Base-by-base conservation (phyloP, 2,113 vertebrate species). In the Tringa solitaria region DNA sequence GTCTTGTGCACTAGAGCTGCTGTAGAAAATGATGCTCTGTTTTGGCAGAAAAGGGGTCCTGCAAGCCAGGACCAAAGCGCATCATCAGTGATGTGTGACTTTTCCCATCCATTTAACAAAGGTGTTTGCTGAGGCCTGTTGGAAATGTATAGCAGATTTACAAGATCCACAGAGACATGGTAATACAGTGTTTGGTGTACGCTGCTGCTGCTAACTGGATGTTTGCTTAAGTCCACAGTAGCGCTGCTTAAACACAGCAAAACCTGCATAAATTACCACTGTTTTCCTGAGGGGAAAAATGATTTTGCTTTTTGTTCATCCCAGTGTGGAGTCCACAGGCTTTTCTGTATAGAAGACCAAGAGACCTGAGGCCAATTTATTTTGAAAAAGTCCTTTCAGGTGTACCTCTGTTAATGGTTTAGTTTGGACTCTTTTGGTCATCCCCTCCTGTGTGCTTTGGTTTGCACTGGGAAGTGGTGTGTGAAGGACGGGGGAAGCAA, bases 91-190 rank as follows among this genome's bases (percentile, higher is more conserved):
- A 48, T 70, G 70, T 81, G 86, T 39, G 50, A 35, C 81, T 92
- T 90, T 81, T 28, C 73, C 65, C 45, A 39, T 70, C 67, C 74
- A 12, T 85, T 96, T 95, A 95, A 82, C 45, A n/a, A 51, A 90
- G 94, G 63, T 80, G 46, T 78, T 96, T 92, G 72, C 93, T 68
- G 90, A 92, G 77, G 65, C 30, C 65, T 70, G 35, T 57, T 97
- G 87, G 45, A 89, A 81, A 65, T 27, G 27, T 28, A 3, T 30
- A 75, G 81, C 75, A 93, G 90, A 61, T 79, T 91, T 96, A 68
- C 43, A 83, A 14, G 56, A 75, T 37, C 51, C 64, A 56, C 75
- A 73, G 81, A 80, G 76, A 79, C 22, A 3, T 1, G 30, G 37
- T 39, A 78, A 73, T 61, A 15, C 0, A 60, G 37, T 8, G 41